A percentile compares a stretch with the other conserved stretches of the same genome.
phyloP scores from a whole-genome alignment of 2,113 vertebrate species.

The Microtus oregoni region DNA sequence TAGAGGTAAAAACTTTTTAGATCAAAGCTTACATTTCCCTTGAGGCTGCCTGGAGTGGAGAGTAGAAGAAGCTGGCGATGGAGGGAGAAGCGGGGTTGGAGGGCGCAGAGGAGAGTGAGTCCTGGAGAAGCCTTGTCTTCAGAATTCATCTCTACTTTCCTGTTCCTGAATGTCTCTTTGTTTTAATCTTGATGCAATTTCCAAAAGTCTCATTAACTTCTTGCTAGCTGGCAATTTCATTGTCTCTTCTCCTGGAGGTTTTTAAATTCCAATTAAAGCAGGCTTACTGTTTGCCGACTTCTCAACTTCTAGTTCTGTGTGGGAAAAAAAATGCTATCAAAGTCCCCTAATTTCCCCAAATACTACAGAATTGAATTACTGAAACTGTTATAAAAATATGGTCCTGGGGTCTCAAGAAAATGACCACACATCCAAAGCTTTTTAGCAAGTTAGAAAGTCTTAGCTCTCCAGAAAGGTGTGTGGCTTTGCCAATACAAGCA shows the following conservation, averaged over 20 bases:
- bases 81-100: neutral
- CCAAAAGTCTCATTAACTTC: neutral
- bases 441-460: neutral
- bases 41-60: neutral
- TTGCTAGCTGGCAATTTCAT: neutral
- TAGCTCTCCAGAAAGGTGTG: neutral
- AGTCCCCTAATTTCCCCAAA: neutral
- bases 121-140: neutral
- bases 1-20: neutral
- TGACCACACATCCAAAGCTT: neutral
- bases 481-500: neutral
- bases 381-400: neutral
- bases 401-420: neutral
- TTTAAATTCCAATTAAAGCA: neutral
- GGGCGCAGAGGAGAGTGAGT: too few relatives aligned
- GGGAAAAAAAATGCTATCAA: neutral
- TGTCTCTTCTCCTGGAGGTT: neutral
- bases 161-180: neutral
- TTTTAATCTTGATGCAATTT: neutral
- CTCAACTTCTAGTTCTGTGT: neutral
- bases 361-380: neutral
- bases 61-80: neutral
- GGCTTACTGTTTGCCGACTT: neutral
- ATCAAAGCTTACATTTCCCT: neutral
- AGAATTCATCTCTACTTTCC: neutral